Conservation (phyloP, 2,888 invertebrate species). For the Sepioteuthis lessoniana region DNA sequence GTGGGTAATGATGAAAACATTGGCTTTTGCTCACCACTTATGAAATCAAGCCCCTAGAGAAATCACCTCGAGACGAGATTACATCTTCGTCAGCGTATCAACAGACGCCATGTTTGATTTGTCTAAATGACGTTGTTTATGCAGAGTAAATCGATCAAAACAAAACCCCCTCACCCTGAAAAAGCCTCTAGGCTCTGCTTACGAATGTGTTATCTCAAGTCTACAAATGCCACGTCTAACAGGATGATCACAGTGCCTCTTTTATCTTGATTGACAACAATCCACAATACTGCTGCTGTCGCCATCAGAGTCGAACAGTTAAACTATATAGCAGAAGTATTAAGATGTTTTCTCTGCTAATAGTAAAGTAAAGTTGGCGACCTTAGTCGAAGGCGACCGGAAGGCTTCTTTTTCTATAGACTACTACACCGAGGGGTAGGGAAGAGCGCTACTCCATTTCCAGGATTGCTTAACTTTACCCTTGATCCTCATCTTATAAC, state of each 20-base stretch:
- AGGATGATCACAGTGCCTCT: not conserved
- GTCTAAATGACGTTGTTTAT: not conserved
- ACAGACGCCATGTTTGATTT: slow-evolving; percentile 6
- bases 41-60: not conserved
- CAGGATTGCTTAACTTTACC: too few relatives aligned
- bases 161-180: not conserved
- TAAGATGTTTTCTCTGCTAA: not conserved
- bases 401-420: too few relatives aligned
- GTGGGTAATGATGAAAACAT: slow-evolving; percentile 33
- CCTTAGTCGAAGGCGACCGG: too few relatives aligned
- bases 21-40: slow-evolving; percentile 20
- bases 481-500: too few relatives aligned
- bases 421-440: too few relatives aligned
- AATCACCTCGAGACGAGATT: not conserved
- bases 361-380: not conserved
- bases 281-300: not conserved
- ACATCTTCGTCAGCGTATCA: not conserved
- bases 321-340: not conserved
- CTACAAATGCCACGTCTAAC: not conserved
- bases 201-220: not conserved
- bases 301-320: not conserved
- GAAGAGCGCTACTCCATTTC: too few relatives aligned
- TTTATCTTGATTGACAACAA: not conserved
- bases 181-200: not conserved
- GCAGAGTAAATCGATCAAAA: not conserved